These are phyloP conservation scores for Nasonia giraulti DNA, from an alignment of 1,140 invertebrate genomes.

Conservation along the genomic window DNA sequence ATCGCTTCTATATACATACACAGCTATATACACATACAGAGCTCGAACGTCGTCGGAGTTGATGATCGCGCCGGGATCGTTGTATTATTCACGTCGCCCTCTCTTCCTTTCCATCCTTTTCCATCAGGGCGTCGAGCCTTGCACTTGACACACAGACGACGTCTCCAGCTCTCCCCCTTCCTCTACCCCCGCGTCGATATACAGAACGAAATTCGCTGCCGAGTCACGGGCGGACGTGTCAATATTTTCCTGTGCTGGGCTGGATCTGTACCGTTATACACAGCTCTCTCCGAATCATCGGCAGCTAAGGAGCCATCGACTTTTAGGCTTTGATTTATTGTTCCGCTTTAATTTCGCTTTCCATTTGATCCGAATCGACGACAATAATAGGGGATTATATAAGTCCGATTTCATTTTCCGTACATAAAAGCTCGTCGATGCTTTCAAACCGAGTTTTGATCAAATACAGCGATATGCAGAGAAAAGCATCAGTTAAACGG, in stretches of 20 bases:
- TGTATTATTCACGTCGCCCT: slow-evolving; percentile 14
- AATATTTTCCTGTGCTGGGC: slow-evolving; percentile 13
- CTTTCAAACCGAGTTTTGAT: too few species aligned
- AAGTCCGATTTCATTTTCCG: too few species aligned
- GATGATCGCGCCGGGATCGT: slow-evolving; percentile 7
- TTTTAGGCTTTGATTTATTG: background rate
- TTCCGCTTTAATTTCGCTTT: too few species aligned
- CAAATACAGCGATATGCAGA: too few species aligned
- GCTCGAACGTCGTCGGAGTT: background rate
- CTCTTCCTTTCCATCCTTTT: slow-evolving; percentile 4
- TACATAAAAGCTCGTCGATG: too few species aligned
- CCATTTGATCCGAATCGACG: too few species aligned
- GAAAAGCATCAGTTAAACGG: too few species aligned
- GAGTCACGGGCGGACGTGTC: slow-evolving; percentile 19
- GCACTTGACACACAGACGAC: slow-evolving; percentile 33
- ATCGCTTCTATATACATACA: background rate
- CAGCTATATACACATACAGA: background rate
- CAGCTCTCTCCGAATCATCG: background rate
- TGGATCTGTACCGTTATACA: too few species aligned
- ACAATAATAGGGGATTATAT: too few species aligned
- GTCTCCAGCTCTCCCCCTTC: background rate
- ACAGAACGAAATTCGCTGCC: background rate
- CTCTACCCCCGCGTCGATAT: too few species aligned
- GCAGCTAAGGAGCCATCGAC: slow-evolving; percentile 2
- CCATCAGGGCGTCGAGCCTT: slow-evolving; percentile 17